Conservation (phyloP, 2,113 vertebrate species). For the Cranoglanis bouderius region DNA sequence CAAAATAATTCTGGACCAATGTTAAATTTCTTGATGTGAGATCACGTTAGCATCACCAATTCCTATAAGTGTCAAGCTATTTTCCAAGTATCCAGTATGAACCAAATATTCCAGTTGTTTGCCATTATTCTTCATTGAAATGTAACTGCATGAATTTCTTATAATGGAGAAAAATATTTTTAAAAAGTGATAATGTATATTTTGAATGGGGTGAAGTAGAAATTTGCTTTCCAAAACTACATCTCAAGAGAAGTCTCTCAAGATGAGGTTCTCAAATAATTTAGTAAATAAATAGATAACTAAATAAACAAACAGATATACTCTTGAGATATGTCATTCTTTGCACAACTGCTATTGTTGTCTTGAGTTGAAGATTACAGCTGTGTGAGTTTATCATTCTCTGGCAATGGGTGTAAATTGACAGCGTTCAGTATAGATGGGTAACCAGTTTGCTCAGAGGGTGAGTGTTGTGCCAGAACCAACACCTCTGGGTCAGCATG, state of each 20-base stretch:
- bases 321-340: neutral
- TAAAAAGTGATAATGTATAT: neutral
- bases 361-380: neutral
- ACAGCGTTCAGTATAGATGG: neutral
- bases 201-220: neutral
- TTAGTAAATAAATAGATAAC: neutral
- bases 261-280: neutral
- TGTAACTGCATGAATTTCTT: neutral
- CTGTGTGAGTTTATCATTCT: neutral
- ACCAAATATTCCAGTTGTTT: too few relatives aligned
- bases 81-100: too few relatives aligned
- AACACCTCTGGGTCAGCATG: neutral
- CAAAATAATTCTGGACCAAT: too few relatives aligned
- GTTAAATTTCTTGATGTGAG: too few relatives aligned
- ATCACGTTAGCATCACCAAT: too few relatives aligned
- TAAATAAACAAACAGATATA: neutral
- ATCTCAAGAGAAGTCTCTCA: neutral
- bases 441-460: neutral
- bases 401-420: neutral
- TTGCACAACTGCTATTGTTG: neutral
- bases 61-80: too few relatives aligned
- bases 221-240: neutral
- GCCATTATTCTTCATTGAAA: neutral
- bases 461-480: conserved; percentile 26
- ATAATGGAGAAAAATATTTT: neutral